A percentile compares a stretch with the other conserved stretches of the same genome.
phyloP scores from a whole-genome alignment of 53 echinoderm and acorn worm species.

The Pentamera pediparva region DNA sequence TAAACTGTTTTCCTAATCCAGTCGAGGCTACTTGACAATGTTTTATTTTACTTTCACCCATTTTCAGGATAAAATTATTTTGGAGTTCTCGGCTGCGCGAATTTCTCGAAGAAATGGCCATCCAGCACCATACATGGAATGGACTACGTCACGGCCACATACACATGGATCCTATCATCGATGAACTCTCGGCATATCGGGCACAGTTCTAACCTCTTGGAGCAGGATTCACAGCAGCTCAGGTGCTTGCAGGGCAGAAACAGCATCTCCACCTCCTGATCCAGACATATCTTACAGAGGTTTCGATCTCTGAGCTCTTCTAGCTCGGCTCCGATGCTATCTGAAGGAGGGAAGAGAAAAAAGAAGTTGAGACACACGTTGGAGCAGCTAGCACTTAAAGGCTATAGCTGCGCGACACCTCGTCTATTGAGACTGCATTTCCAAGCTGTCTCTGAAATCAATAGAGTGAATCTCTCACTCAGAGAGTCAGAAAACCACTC shows the following conservation, averaged over 20 bases:
- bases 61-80: too few relatives aligned
- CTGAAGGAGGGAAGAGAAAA: neutral
- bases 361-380: neutral
- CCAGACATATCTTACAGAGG: neutral
- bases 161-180: neutral
- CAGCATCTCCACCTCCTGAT: neutral
- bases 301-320: neutral
- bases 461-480: too few relatives aligned
- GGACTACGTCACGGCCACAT: too few relatives aligned
- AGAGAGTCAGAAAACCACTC: too few relatives aligned
- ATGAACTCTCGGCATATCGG: neutral
- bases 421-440: too few relatives aligned
- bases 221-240: neutral
- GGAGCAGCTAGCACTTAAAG: neutral
- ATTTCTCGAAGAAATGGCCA: too few relatives aligned
- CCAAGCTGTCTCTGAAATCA: too few relatives aligned
- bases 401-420: neutral
- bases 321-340: neutral
- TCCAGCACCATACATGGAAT: too few relatives aligned
- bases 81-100: too few relatives aligned
- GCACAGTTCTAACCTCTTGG: neutral
- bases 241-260: constrained; percentile 1
- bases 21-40: too few relatives aligned
- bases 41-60: too few relatives aligned
- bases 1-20: too few relatives aligned